phyloP scores from a whole-genome alignment of 2,888 invertebrate genomes.

The Andrena bucephala region DNA sequence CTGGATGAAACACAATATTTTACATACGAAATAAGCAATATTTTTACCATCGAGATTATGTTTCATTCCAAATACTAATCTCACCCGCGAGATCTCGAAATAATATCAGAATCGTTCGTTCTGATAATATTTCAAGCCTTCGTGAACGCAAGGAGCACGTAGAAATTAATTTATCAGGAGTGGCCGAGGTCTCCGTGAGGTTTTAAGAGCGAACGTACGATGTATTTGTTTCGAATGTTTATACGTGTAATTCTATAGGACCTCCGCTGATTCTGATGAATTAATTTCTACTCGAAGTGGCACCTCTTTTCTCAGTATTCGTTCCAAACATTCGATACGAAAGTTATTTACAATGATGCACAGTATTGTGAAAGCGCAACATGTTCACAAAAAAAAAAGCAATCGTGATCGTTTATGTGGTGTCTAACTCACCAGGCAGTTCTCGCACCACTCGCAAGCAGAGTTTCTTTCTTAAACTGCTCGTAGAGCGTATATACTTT shows the following conservation, averaged over 20 bases:
- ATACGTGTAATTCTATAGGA: background rate
- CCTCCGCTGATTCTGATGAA: constrained; percentile 26
- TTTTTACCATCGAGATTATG: constrained; percentile 2
- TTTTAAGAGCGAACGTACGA: background rate
- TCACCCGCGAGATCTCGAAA: constrained; percentile 5
- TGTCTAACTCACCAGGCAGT: background rate
- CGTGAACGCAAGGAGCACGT: background rate
- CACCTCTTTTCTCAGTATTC: constrained; percentile 22
- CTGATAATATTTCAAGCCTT: background rate
- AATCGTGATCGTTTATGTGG: constrained; percentile 6
- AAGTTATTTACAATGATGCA: constrained; percentile 17
- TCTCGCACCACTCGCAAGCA: constrained; percentile 20
- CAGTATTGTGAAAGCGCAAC: constrained; percentile 43
- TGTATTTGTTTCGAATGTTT: background rate
- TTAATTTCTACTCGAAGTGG: constrained; percentile 14
- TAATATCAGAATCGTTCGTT: background rate
- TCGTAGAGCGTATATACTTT: constrained; percentile 7
- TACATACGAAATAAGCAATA: constrained; percentile 21
- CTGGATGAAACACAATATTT: constrained; percentile 9
- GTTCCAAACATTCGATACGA: constrained; percentile 4
- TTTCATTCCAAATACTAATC: constrained; percentile 12
- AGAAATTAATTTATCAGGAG: constrained; percentile 24
- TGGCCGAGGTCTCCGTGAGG: background rate
- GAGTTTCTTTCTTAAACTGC: constrained; percentile 1
- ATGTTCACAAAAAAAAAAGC: constrained; percentile 16